Evolutionary conservation across 2,113 vertebrate genomes (phyloP).

Genomic region (Ptyas mucosa): DNA sequence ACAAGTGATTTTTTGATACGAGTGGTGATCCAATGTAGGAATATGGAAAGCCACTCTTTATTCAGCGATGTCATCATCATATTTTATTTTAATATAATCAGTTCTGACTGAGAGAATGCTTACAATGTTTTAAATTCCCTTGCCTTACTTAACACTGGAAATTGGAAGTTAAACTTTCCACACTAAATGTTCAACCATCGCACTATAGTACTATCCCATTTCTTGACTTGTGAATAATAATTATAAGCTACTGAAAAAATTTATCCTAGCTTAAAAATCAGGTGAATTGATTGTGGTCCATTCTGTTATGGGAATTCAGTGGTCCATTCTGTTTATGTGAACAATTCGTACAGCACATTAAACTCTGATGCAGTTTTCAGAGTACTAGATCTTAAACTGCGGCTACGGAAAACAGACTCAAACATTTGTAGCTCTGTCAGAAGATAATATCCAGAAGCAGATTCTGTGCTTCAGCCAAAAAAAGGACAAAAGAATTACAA

Average conservation of each 20-base stretch:
- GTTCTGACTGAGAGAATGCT: not conserved
- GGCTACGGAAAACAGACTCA: not conserved
- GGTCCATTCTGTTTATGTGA: not conserved
- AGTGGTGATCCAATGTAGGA: not conserved
- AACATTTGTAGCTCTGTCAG: constrained; percentile 8
- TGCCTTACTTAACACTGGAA: not conserved
- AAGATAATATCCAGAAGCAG: constrained; percentile 17
- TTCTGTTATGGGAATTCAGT: not conserved
- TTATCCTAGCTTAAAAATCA: not conserved
- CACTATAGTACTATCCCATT: not conserved
- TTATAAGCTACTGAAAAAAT: not conserved
- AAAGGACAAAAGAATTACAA: not conserved
- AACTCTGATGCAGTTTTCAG: not conserved
- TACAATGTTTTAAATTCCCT: not conserved
- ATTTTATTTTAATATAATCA: not conserved
- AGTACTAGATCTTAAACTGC: not conserved
- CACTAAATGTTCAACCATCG: not conserved
- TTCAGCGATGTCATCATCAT: not conserved
- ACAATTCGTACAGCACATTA: not conserved
- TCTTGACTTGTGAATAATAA: not conserved
- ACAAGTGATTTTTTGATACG: not conserved
- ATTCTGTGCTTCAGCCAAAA: not conserved
- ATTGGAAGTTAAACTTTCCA: not conserved
- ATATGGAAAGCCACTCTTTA: too few relatives aligned
- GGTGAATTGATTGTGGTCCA: not conserved